Conservation (phyloP, 2,797 vertebrate species). For the Chromobotia macracanthus region DNA sequence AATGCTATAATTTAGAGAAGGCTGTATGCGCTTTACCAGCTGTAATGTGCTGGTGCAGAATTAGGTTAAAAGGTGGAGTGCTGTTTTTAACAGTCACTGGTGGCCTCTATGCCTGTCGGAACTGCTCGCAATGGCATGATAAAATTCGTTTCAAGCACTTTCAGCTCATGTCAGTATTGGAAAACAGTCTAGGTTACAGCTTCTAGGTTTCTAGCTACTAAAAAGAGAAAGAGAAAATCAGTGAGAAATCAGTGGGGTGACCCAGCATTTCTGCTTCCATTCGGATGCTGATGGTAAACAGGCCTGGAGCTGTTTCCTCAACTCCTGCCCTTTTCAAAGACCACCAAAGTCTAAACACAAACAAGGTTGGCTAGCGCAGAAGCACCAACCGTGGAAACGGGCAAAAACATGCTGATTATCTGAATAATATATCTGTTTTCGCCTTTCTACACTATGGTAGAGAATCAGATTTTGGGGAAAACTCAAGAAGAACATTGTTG, state of each 20-base stretch:
- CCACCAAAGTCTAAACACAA: slow-evolving; percentile 72
- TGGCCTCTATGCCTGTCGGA: slow-evolving; percentile 9
- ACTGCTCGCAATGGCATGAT: slow-evolving; percentile 4
- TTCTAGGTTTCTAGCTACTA: neutral
- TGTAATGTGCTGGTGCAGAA: slow-evolving; percentile 44
- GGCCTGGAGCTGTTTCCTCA: slow-evolving; percentile 76
- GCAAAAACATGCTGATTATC: neutral
- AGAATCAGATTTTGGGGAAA: neutral
- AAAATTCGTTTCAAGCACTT: slow-evolving; percentile 42
- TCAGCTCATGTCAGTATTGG: slow-evolving; percentile 19
- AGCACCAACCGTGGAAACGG: neutral
- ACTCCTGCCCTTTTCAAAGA: slow-evolving; percentile 68
- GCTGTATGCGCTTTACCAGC: slow-evolving; percentile 35
- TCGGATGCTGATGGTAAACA: slow-evolving; percentile 79
- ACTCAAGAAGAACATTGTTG: neutral
- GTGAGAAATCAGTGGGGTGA: neutral
- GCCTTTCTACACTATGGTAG: neutral
- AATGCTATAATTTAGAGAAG: slow-evolving; percentile 48
- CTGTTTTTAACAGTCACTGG: slow-evolving; percentile 34
- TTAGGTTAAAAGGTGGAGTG: slow-evolving; percentile 46
- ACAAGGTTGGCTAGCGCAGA: slow-evolving; percentile 66
- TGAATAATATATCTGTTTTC: neutral
- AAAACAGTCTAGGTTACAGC: slow-evolving; percentile 11
- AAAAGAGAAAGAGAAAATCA: neutral
- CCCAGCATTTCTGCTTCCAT: slow-evolving; percentile 76